A percentile compares a stretch with the other conserved stretches of the same genome.
phyloP scores from a whole-genome alignment of 2,888 invertebrate species.

The Zootermopsis nevadensis region DNA sequence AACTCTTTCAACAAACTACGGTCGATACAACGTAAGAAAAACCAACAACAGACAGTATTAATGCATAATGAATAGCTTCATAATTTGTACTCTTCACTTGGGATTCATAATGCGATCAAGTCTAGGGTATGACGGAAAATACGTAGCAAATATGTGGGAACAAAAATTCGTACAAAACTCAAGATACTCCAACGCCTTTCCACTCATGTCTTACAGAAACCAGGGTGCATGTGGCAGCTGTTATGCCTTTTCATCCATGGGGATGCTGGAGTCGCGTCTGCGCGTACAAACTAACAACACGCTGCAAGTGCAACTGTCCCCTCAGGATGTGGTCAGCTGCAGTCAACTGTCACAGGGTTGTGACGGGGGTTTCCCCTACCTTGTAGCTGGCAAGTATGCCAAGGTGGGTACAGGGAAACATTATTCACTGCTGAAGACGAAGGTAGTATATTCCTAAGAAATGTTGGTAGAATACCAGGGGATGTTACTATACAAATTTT shows the following conservation, averaged over 20 bases:
- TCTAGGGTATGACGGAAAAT: too few species aligned
- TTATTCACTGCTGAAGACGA: too few species aligned
- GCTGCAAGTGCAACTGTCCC: conserved; percentile 60
- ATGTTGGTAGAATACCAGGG: too few species aligned
- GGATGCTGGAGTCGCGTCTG: conserved; percentile 64
- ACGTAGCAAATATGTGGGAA: too few species aligned
- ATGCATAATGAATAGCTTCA: too few species aligned
- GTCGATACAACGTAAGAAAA: too few species aligned
- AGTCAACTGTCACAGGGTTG: conserved; percentile 65
- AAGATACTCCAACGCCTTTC: neutral
- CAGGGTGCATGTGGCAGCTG: conserved; percentile 64
- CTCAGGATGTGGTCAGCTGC: conserved; percentile 66
- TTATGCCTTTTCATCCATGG: conserved; percentile 65
- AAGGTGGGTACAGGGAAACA: conserved; percentile 49
- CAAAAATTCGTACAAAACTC: neutral
- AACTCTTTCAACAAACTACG: too few species aligned
- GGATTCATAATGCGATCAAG: too few species aligned
- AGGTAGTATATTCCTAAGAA: too few species aligned
- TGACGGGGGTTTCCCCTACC: conserved; percentile 61
- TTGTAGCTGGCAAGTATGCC: conserved; percentile 60
- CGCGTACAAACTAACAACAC: conserved; percentile 63
- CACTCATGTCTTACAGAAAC: conserved; percentile 50
- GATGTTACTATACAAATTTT: too few species aligned
- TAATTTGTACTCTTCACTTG: too few species aligned
- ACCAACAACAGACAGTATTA: too few species aligned